Conservation (phyloP, 1,140 invertebrate genomes). For the Philopotamus ludificatus region DNA sequence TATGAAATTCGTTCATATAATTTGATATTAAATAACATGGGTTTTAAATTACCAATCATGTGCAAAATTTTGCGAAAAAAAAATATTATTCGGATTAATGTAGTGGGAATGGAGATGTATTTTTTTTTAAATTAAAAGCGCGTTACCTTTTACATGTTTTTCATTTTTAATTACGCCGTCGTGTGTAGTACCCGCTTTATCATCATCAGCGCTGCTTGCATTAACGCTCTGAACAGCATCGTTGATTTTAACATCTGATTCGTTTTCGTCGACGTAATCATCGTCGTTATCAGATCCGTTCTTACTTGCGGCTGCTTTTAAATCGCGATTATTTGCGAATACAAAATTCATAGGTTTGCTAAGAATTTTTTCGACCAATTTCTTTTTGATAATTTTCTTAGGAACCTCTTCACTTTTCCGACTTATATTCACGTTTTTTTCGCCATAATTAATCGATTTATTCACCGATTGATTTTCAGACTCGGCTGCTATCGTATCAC, state of each 20-base stretch:
- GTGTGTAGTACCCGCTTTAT: conserved; percentile 9
- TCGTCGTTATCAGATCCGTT: conserved; percentile 10
- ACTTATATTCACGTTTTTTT: too few species aligned
- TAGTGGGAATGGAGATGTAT: neutral
- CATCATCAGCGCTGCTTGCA: neutral
- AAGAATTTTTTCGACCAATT: conserved; percentile 15
- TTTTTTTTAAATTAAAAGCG: too few species aligned
- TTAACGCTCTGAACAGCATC: conserved; percentile 1
- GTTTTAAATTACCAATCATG: too few species aligned
- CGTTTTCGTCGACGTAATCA: conserved; percentile 10
- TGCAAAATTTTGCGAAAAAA: too few species aligned
- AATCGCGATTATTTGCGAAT: conserved; percentile 20
- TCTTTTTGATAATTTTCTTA: too few species aligned
- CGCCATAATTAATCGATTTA: too few species aligned
- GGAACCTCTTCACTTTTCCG: neutral
- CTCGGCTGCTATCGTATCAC: neutral
- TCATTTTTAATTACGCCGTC: conserved; percentile 14
- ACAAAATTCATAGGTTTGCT: conserved; percentile 23
- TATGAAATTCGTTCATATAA: too few species aligned
- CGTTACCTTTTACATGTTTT: conserved; percentile 31
- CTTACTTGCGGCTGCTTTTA: conserved; percentile 21
- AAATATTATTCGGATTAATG: too few species aligned
- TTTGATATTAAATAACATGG: too few species aligned
- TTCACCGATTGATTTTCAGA: too few species aligned
- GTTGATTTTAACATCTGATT: conserved; percentile 14